Evolutionary conservation across 2,888 invertebrate genomes (phyloP).

Genomic region (Saturnia japonica): DNA sequence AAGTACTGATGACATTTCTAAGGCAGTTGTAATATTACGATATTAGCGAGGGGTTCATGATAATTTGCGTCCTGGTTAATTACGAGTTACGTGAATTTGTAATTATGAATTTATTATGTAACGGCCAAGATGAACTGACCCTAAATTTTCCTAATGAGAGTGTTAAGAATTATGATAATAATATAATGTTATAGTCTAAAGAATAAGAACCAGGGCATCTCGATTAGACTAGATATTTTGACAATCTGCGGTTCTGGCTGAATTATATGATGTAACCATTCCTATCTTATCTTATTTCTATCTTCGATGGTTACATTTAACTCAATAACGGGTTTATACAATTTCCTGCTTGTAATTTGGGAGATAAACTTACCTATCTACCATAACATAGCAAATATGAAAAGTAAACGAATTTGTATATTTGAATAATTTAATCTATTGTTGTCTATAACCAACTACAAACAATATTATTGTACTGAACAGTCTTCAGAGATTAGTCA

Average conservation of each 20-base stretch:
- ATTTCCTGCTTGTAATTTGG: neutral
- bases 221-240: too few relatives aligned
- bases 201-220: too few relatives aligned
- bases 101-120: neutral
- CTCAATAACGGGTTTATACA: too few relatives aligned
- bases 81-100: neutral
- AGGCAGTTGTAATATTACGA: neutral
- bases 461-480: too few relatives aligned
- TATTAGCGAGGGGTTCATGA: neutral
- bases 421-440: too few relatives aligned
- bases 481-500: too few relatives aligned
- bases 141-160: neutral
- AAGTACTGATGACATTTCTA: slow-evolving; percentile 8
- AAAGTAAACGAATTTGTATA: too few relatives aligned
- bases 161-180: neutral
- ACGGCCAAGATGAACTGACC: too few relatives aligned
- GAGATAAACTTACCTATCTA: too few relatives aligned
- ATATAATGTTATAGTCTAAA: neutral
- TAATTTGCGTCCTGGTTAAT: neutral
- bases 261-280: neutral
- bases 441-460: too few relatives aligned
- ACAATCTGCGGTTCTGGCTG: neutral
- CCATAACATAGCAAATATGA: neutral
- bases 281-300: too few relatives aligned
- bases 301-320: neutral